Evolutionary conservation across 2,113 vertebrate species (phyloP).

Genomic region (Clarias gariepinus): DNA sequence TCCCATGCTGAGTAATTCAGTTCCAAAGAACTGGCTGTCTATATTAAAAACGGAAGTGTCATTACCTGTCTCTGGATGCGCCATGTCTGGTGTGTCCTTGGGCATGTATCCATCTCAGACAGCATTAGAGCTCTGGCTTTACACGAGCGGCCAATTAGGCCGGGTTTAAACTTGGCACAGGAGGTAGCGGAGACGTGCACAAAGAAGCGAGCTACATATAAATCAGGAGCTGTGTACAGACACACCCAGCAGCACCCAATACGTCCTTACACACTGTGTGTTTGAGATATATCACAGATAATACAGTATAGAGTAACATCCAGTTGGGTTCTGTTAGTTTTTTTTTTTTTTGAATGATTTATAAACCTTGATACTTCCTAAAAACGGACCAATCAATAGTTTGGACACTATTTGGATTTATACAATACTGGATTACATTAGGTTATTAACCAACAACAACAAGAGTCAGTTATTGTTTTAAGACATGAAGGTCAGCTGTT

Average conservation of each 20-base stretch:
- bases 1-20: background rate
- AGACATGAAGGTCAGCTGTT: too few relatives aligned
- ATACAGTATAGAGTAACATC: background rate
- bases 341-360: background rate
- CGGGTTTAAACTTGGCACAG: slow-evolving; percentile 1
- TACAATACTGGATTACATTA: too few relatives aligned
- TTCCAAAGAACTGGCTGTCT: background rate
- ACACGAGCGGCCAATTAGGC: slow-evolving; percentile 37
- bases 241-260: background rate
- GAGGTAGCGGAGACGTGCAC: slow-evolving; percentile 4
- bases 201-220: slow-evolving; percentile 21
- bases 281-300: background rate
- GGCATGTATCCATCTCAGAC: slow-evolving; percentile 34
- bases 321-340: background rate
- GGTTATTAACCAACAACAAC: too few relatives aligned
- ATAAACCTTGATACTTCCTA: background rate
- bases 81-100: slow-evolving; percentile 28
- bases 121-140: slow-evolving; percentile 16
- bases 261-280: background rate
- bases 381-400: background rate
- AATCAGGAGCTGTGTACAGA: background rate
- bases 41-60: slow-evolving; percentile 27
- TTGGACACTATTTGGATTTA: too few relatives aligned
- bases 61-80: slow-evolving; percentile 28
- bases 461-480: too few relatives aligned